Percentiles rank a stretch among this genome's conserved stretches.
Conservation (phyloP, 2,113 vertebrate genomes). For the Pongo abelii region DNA sequence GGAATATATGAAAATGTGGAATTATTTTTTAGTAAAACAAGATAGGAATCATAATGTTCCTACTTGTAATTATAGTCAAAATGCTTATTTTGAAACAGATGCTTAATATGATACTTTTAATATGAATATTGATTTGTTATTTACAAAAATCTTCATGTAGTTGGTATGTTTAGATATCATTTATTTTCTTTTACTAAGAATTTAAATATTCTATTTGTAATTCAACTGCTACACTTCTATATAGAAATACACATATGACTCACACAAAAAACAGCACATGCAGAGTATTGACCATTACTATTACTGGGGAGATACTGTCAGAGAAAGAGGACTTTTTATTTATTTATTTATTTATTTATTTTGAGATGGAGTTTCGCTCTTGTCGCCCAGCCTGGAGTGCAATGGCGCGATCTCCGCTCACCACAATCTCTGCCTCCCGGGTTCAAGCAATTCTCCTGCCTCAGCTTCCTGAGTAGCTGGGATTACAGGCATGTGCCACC, state of each 20-base stretch:
- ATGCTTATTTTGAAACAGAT: neutral
- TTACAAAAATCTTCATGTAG: neutral
- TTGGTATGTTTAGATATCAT: neutral
- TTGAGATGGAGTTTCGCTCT: too few relatives aligned
- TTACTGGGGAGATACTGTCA: neutral
- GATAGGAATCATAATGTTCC: neutral
- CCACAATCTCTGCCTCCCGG: too few relatives aligned
- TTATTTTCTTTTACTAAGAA: neutral
- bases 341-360: too few relatives aligned
- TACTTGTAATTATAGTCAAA: neutral
- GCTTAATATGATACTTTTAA: neutral
- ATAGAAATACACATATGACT: neutral
- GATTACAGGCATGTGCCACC: too few relatives aligned
- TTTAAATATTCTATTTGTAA: neutral
- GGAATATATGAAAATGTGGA: neutral
- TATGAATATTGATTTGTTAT: neutral
- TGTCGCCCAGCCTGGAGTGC: too few relatives aligned
- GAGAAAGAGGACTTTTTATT: neutral
- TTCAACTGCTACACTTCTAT: neutral
- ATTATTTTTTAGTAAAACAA: neutral
- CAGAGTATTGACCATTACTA: rapidly evolving
- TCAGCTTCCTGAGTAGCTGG: too few relatives aligned
- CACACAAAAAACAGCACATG: neutral
- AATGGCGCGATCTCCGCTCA: too few relatives aligned
- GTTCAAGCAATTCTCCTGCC: too few relatives aligned